Conservation (phyloP, 2,797 vertebrate species). For the Sylvilagus floridanus region DNA sequence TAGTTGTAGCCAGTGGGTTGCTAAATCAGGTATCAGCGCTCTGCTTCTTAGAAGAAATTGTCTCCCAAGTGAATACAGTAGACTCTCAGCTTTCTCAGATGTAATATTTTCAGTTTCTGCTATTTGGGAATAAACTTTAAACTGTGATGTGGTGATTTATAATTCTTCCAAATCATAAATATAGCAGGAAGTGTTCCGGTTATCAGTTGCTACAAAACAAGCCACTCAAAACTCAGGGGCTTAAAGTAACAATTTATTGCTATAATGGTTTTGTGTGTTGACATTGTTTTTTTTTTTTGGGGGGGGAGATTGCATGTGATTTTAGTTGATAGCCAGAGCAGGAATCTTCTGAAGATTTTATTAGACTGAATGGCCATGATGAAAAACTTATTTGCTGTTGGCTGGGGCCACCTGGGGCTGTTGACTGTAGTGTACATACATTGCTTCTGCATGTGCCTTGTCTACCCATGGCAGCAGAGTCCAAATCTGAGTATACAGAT, state of each 20-base stretch:
- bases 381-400: background rate
- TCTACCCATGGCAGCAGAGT: background rate
- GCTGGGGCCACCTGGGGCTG: background rate
- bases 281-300: background rate
- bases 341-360: background rate
- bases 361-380: background rate
- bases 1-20: slow-evolving; percentile 28
- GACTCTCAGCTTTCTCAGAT: background rate
- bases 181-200: slow-evolving; percentile 13
- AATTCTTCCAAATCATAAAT: slow-evolving; percentile 40
- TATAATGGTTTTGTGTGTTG: slow-evolving; percentile 13
- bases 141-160: background rate
- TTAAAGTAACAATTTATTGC: slow-evolving; percentile 30
- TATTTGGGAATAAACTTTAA: slow-evolving; percentile 30
- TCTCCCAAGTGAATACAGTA: slow-evolving; percentile 39
- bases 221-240: background rate
- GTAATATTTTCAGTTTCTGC: slow-evolving; percentile 34
- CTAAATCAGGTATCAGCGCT: background rate
- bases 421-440: background rate
- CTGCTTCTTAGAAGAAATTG: slow-evolving; percentile 57
- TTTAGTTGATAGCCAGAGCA: background rate
- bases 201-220: slow-evolving; percentile 51
- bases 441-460: background rate
- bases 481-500: background rate
- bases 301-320: background rate